Conservation (phyloP, 2,888 invertebrate species). For the Silvanus unidentatus region DNA sequence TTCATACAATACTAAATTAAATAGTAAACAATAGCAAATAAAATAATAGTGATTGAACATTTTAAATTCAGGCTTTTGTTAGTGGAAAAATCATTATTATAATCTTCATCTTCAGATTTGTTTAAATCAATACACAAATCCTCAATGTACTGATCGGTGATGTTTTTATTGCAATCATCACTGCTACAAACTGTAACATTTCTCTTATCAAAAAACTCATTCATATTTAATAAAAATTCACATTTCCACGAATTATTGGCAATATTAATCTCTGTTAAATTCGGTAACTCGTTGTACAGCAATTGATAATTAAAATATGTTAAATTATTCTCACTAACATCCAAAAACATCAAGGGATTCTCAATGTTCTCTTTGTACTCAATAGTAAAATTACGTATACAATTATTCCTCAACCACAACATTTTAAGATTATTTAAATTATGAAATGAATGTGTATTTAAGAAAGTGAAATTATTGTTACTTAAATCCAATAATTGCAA, state of each 20-base stretch:
- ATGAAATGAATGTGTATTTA: slow-evolving; percentile 31
- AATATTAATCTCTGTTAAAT: slow-evolving; percentile 37
- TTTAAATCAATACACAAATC: slow-evolving; percentile 22
- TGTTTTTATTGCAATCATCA: slow-evolving; percentile 28
- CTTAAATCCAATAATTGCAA: slow-evolving; percentile 39
- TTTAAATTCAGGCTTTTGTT: neutral
- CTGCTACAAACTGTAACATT: slow-evolving; percentile 36
- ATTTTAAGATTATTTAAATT: slow-evolving; percentile 34
- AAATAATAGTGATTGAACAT: no score
- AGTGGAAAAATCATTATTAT: slow-evolving; percentile 18
- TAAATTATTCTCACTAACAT: slow-evolving; percentile 36
- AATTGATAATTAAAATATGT: slow-evolving; percentile 34
- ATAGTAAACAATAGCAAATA: slow-evolving; percentile 1
- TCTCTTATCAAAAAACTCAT: slow-evolving; percentile 30
- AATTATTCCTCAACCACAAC: slow-evolving; percentile 39
- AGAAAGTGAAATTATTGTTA: slow-evolving; percentile 32
- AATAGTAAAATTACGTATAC: slow-evolving; percentile 30
- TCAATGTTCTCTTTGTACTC: slow-evolving; percentile 30
- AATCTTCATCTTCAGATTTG: slow-evolving; percentile 20
- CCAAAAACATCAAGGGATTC: slow-evolving; percentile 31
- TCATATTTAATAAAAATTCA: slow-evolving; percentile 39
- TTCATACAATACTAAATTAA: no score
- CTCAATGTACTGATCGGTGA: slow-evolving; percentile 26
- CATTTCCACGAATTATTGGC: slow-evolving; percentile 38
- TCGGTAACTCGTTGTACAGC: slow-evolving; percentile 35